phyloP scores from a whole-genome alignment of 2,888 invertebrate species.

The Clivina fossor region DNA sequence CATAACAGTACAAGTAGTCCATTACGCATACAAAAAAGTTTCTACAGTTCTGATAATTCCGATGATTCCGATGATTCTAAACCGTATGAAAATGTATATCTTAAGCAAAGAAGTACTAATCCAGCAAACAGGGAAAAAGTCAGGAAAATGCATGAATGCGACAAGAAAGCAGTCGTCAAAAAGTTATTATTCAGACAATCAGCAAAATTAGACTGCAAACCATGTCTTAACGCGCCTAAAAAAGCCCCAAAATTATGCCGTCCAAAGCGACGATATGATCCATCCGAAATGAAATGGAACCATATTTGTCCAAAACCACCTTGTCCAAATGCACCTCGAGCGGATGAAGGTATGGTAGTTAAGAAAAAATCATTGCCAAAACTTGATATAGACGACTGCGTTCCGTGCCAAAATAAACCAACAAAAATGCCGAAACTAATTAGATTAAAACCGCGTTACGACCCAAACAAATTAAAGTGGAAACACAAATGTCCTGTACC shows the following conservation, averaged over 20 bases:
- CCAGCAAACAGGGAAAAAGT: slow-evolving; percentile 12
- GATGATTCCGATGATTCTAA: too few species aligned
- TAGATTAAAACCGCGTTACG: slow-evolving; percentile 34
- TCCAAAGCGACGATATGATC: slow-evolving; percentile 14
- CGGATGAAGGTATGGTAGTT: slow-evolving; percentile 30
- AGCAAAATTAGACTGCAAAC: slow-evolving; percentile 13
- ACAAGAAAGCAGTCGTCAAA: slow-evolving; percentile 7
- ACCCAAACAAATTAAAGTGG: slow-evolving; percentile 21
- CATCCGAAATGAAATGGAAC: slow-evolving; percentile 3
- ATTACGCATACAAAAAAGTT: too few species aligned
- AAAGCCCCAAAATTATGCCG: slow-evolving; percentile 6
- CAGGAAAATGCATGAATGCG: slow-evolving; percentile 13
- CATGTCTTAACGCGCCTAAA: slow-evolving; percentile 2
- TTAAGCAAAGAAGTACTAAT: too few species aligned
- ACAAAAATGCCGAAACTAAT: slow-evolving; percentile 4
- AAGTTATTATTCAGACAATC: slow-evolving; percentile 19
- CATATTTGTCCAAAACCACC: slow-evolving; percentile 4
- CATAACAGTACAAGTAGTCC: too few species aligned
- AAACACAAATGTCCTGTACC: background rate
- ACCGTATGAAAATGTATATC: too few species aligned
- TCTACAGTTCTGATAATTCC: too few species aligned
- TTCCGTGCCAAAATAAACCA: too few species aligned
- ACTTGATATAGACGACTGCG: background rate
- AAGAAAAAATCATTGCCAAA: slow-evolving; percentile 29
- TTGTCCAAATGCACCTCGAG: slow-evolving; percentile 18